Percentiles rank a stretch among this genome's conserved stretches.
Conservation (phyloP, 2,888 invertebrate species). For the Teinopalpus imperialis region DNA sequence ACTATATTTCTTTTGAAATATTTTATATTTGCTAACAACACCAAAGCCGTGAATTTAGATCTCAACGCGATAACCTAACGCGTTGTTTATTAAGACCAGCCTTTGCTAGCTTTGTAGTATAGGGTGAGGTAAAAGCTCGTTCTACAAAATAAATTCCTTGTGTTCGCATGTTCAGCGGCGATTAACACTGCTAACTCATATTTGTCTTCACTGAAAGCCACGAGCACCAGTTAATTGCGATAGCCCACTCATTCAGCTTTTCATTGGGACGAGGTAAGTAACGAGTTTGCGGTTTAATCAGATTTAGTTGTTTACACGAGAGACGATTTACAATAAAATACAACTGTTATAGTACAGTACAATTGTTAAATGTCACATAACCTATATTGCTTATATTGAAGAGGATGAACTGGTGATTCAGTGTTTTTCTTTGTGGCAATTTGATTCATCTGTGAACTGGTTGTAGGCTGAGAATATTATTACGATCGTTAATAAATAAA, state of each 20-base stretch:
- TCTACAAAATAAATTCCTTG: conserved; percentile 20
- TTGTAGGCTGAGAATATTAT: no score
- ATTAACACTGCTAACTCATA: conserved; percentile 39
- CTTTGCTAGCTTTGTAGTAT: conserved; percentile 6
- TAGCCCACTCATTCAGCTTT: conserved; percentile 27
- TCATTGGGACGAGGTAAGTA: conserved; percentile 14
- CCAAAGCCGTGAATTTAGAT: background rate
- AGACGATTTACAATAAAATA: background rate
- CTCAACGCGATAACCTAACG: conserved; percentile 3
- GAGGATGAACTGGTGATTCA: no score
- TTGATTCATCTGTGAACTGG: no score
- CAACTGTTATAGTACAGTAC: background rate
- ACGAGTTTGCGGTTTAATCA: conserved; percentile 12
- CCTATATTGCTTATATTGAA: no score
- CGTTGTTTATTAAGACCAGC: conserved; percentile 12
- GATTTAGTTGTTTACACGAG: background rate
- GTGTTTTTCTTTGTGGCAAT: no score
- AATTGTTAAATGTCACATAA: no score
- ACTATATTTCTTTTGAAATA: no score
- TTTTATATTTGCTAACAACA: no score
- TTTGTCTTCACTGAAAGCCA: conserved; percentile 41
- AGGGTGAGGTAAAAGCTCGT: conserved; percentile 5
- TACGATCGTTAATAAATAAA: no score
- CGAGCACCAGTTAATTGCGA: conserved; percentile 32
- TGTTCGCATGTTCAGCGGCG: conserved; percentile 41